Evolutionary conservation across 2,113 vertebrate genomes (phyloP).

Genomic region (Hippocampus guttulatus): DNA sequence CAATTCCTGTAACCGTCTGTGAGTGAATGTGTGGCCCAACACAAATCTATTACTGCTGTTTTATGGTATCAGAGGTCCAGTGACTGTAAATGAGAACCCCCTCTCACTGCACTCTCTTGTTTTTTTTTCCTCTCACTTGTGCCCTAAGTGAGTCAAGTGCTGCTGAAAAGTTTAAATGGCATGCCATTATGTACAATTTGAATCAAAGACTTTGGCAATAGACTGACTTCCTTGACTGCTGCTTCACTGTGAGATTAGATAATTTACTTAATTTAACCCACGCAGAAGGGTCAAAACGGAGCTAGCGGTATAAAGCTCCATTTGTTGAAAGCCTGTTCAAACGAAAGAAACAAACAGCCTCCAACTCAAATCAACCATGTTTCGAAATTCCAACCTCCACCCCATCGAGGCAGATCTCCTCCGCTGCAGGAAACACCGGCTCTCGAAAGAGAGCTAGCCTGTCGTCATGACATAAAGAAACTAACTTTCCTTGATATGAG

Average conservation of each 20-base stretch:
- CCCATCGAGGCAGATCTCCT: too few species aligned
- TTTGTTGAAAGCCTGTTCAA: conserved; percentile 8
- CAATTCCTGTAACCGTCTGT: conserved; percentile 50
- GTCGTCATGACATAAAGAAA: too few species aligned
- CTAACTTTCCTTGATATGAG: too few species aligned
- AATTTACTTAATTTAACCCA: conserved; percentile 25
- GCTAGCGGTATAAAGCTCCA: conserved; percentile 6
- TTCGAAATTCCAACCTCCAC: too few species aligned
- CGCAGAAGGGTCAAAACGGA: conserved; percentile 23
- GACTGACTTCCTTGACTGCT: conserved; percentile 25
- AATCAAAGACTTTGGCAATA: conserved; percentile 22
- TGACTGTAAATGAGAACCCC: background rate
- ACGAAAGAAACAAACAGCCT: background rate
- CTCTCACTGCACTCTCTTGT: conserved; percentile 21
- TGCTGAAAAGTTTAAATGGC: background rate
- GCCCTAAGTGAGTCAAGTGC: background rate
- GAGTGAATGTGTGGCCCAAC: conserved; percentile 28
- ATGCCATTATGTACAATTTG: conserved; percentile 16
- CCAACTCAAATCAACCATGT: background rate
- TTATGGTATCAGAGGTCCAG: conserved; percentile 32
- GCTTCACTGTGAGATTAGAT: conserved; percentile 41
- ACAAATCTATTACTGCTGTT: conserved; percentile 46
- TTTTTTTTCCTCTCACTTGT: background rate
- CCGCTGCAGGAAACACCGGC: too few species aligned
- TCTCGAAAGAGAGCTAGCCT: too few species aligned